Conservation (phyloP, 1,140 invertebrate species). For the Planococcus citri region DNA sequence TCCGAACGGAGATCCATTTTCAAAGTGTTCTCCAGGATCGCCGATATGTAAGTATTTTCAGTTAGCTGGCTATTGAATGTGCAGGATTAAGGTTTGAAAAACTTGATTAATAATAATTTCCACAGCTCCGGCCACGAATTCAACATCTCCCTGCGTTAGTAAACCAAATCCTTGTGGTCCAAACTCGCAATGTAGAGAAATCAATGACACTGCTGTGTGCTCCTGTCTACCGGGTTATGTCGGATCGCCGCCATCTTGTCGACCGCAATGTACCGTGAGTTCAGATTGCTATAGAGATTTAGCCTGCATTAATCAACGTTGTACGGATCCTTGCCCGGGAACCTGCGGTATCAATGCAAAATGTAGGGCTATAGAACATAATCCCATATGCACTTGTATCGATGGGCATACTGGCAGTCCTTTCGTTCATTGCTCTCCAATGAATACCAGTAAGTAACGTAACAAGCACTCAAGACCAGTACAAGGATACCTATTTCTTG, state of each 20-base stretch:
- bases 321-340: slow-evolving; percentile 57
- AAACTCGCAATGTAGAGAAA: slow-evolving; percentile 57
- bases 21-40: no score
- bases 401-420: slow-evolving; percentile 54
- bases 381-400: slow-evolving; percentile 53
- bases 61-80: no score
- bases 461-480: slow-evolving; percentile 27
- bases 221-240: slow-evolving; percentile 54
- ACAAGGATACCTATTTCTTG: no score
- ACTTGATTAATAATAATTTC: no score
- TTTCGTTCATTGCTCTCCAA: no score
- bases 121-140: no score
- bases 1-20: no score
- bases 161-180: slow-evolving; percentile 64
- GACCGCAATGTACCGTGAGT: slow-evolving; percentile 60
- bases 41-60: no score
- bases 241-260: slow-evolving; percentile 54
- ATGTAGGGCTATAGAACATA: slow-evolving; percentile 51
- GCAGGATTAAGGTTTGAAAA: no score
- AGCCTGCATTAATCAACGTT: slow-evolving; percentile 56
- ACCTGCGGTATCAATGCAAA: slow-evolving; percentile 57
- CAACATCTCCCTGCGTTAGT: slow-evolving; percentile 34
- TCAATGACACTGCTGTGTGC: slow-evolving; percentile 53
- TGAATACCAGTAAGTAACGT: slow-evolving; percentile 27
- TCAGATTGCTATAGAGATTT: slow-evolving; percentile 58